A percentile compares a stretch with the other conserved stretches of the same genome.
These are phyloP conservation scores for Bursaphelenchus okinawaensis DNA, from an alignment of 2,888 invertebrate species.

Conservation along the genomic window DNA sequence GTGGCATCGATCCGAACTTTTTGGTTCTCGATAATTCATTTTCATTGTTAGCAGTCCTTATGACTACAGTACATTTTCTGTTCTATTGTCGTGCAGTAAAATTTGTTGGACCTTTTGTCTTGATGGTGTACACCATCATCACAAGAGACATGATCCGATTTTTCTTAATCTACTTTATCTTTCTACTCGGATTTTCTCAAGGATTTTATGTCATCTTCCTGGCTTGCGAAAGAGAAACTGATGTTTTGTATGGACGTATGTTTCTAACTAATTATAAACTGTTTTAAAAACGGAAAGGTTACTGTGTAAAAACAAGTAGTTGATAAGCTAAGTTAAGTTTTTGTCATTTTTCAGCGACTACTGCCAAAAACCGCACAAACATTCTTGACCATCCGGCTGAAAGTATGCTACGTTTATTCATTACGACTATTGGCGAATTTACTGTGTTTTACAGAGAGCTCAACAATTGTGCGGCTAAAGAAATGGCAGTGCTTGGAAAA, in stretches of 20 bases:
- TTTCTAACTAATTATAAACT: background rate
- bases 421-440: conserved; percentile 94
- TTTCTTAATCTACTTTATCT: conserved; percentile 90
- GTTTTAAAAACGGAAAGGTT: too few relatives aligned
- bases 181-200: conserved; percentile 95
- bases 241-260: background rate
- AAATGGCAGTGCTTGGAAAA: conserved; percentile 17
- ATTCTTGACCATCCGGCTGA: conserved; percentile 71
- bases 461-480: conserved; percentile 66
- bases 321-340: too few relatives aligned
- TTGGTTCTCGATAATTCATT: conserved; percentile 83
- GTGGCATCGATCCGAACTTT: conserved; percentile 64
- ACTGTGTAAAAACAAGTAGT: too few relatives aligned
- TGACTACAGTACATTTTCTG: conserved; percentile 89
- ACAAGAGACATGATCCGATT: conserved; percentile 90
- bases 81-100: conserved; percentile 81
- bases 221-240: conserved; percentile 68
- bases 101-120: conserved; percentile 91
- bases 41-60: conserved; percentile 85
- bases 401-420: conserved; percentile 92
- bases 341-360: background rate
- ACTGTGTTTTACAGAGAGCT: conserved; percentile 88
- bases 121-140: conserved; percentile 98
- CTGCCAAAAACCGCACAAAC: conserved; percentile 14
- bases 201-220: conserved; percentile 84